A percentile compares a stretch with the other conserved stretches of the same genome.
Conservation (phyloP, 2,888 invertebrate genomes). For the Nebria brevicollis region DNA sequence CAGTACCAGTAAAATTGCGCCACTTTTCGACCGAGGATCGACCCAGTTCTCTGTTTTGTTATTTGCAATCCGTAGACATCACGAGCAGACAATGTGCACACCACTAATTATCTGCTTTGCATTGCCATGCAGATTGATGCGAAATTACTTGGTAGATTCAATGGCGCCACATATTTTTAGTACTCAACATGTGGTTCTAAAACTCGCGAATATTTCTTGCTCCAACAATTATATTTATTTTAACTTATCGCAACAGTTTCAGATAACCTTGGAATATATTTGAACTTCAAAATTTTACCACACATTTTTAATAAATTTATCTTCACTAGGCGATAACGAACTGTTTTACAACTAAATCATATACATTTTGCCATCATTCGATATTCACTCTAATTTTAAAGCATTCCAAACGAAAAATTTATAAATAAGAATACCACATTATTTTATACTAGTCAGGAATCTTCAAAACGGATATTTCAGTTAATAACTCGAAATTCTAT, state of each 20-base stretch:
- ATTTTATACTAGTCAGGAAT: too few species aligned
- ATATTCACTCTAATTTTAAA: too few species aligned
- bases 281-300: not conserved
- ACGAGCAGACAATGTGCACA: not conserved
- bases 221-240: not conserved
- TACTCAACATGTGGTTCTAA: not conserved
- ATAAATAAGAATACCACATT: too few species aligned
- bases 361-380: not conserved
- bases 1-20: not conserved
- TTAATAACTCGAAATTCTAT: too few species aligned
- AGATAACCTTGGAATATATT: not conserved
- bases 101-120: not conserved
- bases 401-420: too few species aligned
- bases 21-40: not conserved
- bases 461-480: too few species aligned
- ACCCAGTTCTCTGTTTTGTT: not conserved
- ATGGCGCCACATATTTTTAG: not conserved
- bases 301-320: not conserved
- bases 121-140: not conserved
- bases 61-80: not conserved
- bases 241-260: too few species aligned
- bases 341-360: not conserved
- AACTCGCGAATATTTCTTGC: not conserved
- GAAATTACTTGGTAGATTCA: not conserved
- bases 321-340: not conserved